Conservation (phyloP, 1,140 invertebrate species). For the Temnothorax longispinosus region DNA sequence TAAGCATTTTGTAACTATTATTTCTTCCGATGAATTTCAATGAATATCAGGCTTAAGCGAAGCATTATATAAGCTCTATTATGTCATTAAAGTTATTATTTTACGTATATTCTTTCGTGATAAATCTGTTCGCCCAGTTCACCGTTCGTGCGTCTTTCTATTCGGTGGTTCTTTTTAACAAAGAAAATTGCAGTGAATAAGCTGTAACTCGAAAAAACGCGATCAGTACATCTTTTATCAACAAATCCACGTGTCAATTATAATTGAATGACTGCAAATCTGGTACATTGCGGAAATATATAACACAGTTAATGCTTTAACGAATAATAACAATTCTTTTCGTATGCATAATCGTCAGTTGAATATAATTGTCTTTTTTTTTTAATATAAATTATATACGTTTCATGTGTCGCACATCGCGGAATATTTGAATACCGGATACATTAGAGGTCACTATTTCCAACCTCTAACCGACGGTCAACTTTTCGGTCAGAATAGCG, state of each 20-base stretch:
- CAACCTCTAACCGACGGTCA: too few species aligned
- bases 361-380: background rate
- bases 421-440: too few species aligned
- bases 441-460: too few species aligned
- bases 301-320: background rate
- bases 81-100: constrained; percentile 74
- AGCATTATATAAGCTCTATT: constrained; percentile 56
- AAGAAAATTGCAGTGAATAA: background rate
- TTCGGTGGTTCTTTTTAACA: background rate
- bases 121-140: background rate
- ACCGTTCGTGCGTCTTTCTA: background rate
- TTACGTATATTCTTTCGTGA: constrained; percentile 66
- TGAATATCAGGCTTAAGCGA: constrained; percentile 48
- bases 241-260: background rate
- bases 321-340: background rate
- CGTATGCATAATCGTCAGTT: background rate
- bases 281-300: background rate
- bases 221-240: background rate
- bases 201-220: too few species aligned
- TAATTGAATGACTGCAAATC: background rate
- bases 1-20: constrained; percentile 66
- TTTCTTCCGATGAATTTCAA: constrained; percentile 59
- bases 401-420: too few species aligned
- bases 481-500: too few species aligned
- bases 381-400: background rate